Evolutionary conservation across 2,797 vertebrate species (phyloP).

Genomic region (Nyctibius grandis): DNA sequence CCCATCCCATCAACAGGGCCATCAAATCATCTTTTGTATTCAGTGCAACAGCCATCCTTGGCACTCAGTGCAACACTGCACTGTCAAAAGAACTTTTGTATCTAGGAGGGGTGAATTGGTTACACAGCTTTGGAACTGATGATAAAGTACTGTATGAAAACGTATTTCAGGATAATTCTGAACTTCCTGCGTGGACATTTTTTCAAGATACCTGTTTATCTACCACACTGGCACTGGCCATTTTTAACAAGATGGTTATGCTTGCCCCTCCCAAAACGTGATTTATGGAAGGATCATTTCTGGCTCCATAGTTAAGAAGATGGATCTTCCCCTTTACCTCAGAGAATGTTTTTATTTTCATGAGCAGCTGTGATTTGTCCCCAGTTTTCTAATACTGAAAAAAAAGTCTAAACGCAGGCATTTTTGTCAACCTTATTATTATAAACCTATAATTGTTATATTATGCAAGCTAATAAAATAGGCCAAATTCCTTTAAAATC

Average conservation of each 20-base stretch:
- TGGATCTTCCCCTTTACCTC: background rate
- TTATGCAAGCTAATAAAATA: background rate
- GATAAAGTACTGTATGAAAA: background rate
- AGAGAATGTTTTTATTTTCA: background rate
- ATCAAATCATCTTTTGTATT: background rate
- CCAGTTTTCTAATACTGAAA: background rate
- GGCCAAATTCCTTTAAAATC: background rate
- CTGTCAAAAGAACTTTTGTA: background rate
- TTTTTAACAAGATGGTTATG: background rate
- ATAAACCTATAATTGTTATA: background rate
- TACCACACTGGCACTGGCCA: background rate
- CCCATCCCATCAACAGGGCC: background rate
- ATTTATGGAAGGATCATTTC: background rate
- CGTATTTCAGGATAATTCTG: background rate
- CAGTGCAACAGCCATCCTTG: background rate
- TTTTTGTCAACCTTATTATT: background rate
- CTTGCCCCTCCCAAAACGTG: background rate
- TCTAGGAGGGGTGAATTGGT: background rate
- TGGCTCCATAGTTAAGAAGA: background rate
- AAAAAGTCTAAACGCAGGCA: background rate
- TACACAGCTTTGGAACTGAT: background rate
- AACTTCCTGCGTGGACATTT: background rate
- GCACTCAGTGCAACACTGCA: background rate
- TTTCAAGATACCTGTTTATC: background rate
- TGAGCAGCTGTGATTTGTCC: background rate